Evolutionary conservation across 2,113 vertebrate species (phyloP).

Genomic region (Campylorhamphus procurvoides): DNA sequence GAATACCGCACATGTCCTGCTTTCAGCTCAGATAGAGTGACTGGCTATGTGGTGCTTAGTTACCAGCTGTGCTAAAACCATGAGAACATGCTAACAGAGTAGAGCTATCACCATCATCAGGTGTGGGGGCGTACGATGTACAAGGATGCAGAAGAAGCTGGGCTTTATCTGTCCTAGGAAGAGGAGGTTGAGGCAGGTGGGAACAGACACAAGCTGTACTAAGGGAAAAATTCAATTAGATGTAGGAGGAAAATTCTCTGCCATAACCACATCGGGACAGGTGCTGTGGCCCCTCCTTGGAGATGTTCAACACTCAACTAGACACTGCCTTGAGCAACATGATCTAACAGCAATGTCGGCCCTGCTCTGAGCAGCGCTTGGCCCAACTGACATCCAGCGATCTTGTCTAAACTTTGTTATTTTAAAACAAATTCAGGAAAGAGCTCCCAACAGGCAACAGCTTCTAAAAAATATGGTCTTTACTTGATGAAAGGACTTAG

Average conservation of each 20-base stretch:
- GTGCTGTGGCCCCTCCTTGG: background rate
- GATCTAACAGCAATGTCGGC: background rate
- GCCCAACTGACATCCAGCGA: background rate
- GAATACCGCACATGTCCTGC: background rate
- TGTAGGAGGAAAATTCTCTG: background rate
- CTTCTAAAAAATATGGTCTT: background rate
- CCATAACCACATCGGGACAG: background rate
- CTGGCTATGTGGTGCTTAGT: background rate
- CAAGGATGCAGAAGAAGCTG: background rate
- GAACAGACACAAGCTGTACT: background rate
- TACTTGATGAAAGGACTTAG: background rate
- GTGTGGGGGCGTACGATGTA: background rate
- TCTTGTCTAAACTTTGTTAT: background rate
- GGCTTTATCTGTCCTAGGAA: background rate
- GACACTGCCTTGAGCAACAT: background rate
- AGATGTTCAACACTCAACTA: background rate
- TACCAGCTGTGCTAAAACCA: background rate
- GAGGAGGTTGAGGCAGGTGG: background rate
- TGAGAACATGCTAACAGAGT: accelerated
- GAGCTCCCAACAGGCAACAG: background rate
- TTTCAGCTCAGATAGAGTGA: background rate
- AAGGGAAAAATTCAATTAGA: background rate
- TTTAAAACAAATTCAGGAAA: background rate
- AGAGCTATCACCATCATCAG: background rate
- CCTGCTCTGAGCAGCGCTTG: background rate